Evolutionary conservation across 2,113 vertebrate genomes (phyloP).

Genomic region (Papio anubis): DNA sequence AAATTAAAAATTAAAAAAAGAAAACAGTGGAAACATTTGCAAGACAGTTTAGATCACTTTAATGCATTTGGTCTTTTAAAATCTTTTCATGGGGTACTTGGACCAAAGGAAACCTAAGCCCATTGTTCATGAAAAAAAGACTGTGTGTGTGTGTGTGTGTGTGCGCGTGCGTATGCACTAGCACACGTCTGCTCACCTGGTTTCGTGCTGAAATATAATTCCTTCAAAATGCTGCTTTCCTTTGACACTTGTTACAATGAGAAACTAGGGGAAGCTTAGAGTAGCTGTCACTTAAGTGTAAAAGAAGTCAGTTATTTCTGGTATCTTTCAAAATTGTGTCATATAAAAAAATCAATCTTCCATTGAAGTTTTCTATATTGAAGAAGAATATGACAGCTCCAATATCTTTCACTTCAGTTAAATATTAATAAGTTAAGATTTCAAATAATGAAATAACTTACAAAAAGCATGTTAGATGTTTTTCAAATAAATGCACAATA

Average conservation of each 20-base stretch:
- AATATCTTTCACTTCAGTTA: conserved; percentile 19
- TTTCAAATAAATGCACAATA: conserved; percentile 32
- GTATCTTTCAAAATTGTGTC: conserved; percentile 39
- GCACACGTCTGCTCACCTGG: not conserved
- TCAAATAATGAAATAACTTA: conserved; percentile 31
- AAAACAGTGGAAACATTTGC: not conserved
- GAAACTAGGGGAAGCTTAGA: not conserved
- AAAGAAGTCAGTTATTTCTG: conserved; percentile 51
- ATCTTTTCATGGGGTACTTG: not conserved
- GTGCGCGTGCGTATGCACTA: not conserved
- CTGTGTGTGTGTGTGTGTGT: not conserved
- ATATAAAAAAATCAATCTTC: conserved; percentile 20
- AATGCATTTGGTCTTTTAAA: conserved; percentile 30
- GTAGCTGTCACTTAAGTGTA: conserved; percentile 33
- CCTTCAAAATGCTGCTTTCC: conserved; percentile 11
- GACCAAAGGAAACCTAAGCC: not conserved
- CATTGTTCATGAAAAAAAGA: not conserved
- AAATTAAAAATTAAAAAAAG: not conserved
- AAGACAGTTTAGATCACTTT: conserved; percentile 14
- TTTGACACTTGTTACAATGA: not conserved
- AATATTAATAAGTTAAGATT: conserved; percentile 17
- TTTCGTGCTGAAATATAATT: conserved; percentile 9
- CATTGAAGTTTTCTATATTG: conserved; percentile 51
- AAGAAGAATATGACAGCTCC: conserved; percentile 30
- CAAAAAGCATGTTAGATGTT: not conserved